These are phyloP conservation scores for Raja brachyura DNA, from an alignment of 2,113 vertebrate species.

Conservation along the genomic window DNA sequence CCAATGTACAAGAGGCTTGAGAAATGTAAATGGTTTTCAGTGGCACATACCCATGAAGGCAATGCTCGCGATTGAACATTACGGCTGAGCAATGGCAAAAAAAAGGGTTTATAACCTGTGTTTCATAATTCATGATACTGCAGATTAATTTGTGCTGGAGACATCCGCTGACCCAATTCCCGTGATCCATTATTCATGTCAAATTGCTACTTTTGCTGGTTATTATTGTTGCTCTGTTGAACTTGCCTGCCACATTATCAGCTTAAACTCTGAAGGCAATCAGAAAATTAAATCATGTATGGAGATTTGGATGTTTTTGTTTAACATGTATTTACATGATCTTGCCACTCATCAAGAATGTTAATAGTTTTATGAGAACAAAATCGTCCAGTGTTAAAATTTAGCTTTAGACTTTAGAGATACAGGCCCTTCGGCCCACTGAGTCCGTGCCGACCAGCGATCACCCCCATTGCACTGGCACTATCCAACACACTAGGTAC, in stretches of 20 bases:
- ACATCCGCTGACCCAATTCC: conserved; percentile 1
- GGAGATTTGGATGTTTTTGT: background rate
- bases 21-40: background rate
- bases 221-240: background rate
- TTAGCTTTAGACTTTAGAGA: background rate
- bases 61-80: background rate
- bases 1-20: background rate
- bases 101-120: background rate
- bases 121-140: background rate
- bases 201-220: background rate
- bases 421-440: no score
- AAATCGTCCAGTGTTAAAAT: background rate
- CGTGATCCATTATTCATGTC: background rate
- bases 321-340: background rate
- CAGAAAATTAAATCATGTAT: background rate
- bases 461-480: no score
- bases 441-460: no score
- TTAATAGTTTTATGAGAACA: background rate
- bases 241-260: background rate
- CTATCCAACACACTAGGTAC: no score
- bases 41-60: background rate
- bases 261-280: background rate
- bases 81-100: background rate
- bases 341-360: background rate
- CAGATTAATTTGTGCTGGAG: conserved; percentile 21